Evolutionary conservation across 2,797 vertebrate genomes (phyloP), one percentile per base, ranked within the genome.

Genomic region (Helostoma temminkii): DNA sequence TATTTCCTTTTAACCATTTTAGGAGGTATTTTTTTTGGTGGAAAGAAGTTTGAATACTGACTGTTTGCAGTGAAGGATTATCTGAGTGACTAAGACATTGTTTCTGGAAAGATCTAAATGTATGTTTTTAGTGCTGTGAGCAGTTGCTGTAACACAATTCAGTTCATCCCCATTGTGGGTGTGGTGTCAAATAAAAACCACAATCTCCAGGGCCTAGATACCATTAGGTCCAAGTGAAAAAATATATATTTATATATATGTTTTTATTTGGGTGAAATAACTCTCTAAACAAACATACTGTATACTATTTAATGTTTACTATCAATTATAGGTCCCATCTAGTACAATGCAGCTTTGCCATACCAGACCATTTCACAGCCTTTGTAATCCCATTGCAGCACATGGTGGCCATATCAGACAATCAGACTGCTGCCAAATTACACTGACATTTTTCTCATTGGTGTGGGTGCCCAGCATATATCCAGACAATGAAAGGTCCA

Each of bases 401-500:
- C 30, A 46, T 25, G 34, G 50, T 2, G 4, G 54, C 24, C 45
- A 14, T 66, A 71, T 62, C 66, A 62, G 54, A 45, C 47, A 46
- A 54, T 82, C 66, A 58, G 22, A 36, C 49, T 14, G 48, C 12
- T 34, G 39, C 37, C 42, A 59, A 65, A 58, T 61, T 46, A 21
- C 28, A 56, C 58, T 6, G 57, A 68, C 4, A 18, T 46, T 16
- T 26, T 45, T 73, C 19, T 60, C 58, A 56, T 43, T 46, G 56
- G n/a, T 18, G 34, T 70, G 30, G 22, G 22, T 62, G 65, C 60
- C 49, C 14, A 10, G 48, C 74, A 65, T 52, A 61, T 42, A 60
- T 66, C 49, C 75, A 70, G 69, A 73, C 71, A 80, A 65, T 72
- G 41, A 60, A 42, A 28, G 66, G 52, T 80, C 60, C 26, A 16